Evolutionary conservation across 2,797 vertebrate species (phyloP), one percentile per base, ranked within the genome.

Genomic region (Pangasius mekongensis): DNA sequence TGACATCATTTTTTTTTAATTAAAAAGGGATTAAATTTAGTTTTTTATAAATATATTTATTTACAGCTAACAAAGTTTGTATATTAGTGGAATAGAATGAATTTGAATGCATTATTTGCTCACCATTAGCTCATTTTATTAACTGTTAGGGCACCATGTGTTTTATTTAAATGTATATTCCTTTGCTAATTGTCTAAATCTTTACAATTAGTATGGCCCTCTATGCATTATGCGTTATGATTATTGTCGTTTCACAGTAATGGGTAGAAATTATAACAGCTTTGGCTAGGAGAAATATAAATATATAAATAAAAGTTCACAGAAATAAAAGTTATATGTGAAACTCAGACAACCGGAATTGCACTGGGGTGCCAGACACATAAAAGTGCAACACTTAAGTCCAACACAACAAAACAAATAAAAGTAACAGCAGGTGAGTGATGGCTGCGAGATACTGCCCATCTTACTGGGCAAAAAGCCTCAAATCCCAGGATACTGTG

Each of bases 371-470:
- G 62, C 69, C 67, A 49, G 27, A 16, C n/a, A 10, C 88, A 93
- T 91, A 71, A 93, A 93, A 92, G 88, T 76, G 84, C 83, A 49
- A 84, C 86, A 90, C 64, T 90, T 60, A 56, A 69, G 83, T 62
- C 64, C 85, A 91, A 82, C 88, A 92, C 54, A 90, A 90, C 83
- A 88, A 87, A 58, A 33, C 52, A 86, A 84, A 90, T 93, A 92
- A 92, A 94, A 94, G 94, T 94, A 94, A 91, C 90, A 81, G 85
- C 86, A 90, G 67, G 73, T 81, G 33, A 58, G 73, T 86, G 84
- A 90, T 91, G 83, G 81, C 64, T 62, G 52, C 39, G 66, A 58
- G 66, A n/a, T 47, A 54, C 62, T 64, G 56, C 54, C 43, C 13
- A 60, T 69, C 30, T 71, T 69, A 64, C 89, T 87, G 60, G 22